Evolutionary conservation across 2,888 invertebrate species (phyloP).

Genomic region (Cryptocheilus praepositus): DNA sequence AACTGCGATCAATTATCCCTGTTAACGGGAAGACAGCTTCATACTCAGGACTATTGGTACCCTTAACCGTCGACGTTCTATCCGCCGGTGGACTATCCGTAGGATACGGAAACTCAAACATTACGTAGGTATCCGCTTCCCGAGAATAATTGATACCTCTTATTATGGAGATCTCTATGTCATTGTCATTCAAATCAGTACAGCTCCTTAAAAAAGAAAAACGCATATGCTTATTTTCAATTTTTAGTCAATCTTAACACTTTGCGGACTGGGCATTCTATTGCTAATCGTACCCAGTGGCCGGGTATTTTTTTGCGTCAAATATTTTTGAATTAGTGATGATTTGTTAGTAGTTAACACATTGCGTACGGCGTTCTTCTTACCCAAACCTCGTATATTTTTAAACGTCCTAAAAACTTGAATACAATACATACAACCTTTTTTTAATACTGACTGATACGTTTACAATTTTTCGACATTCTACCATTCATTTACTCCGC

Average conservation of each 20-base stretch:
- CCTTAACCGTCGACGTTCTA: conserved; percentile 86
- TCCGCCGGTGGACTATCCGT: conserved; percentile 85
- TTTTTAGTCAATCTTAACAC: neutral
- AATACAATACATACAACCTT: too few species aligned
- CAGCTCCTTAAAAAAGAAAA: conserved; percentile 79
- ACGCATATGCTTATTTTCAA: neutral
- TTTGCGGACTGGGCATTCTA: too few species aligned
- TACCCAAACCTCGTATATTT: too few species aligned
- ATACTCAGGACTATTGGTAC: conserved; percentile 93
- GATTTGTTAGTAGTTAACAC: too few species aligned
- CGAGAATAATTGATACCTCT: conserved; percentile 93
- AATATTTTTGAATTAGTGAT: too few species aligned
- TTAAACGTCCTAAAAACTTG: too few species aligned
- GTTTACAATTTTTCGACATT: too few species aligned
- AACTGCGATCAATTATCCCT: conserved; percentile 86
- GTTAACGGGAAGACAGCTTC: conserved; percentile 82
- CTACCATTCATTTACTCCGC: too few species aligned
- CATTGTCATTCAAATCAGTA: conserved; percentile 94
- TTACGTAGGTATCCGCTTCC: conserved; percentile 94
- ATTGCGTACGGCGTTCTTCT: too few species aligned
- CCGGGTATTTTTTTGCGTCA: too few species aligned
- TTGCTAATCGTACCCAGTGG: too few species aligned
- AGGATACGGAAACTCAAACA: conserved; percentile 94
- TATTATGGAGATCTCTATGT: conserved; percentile 89
- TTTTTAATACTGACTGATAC: too few species aligned